Percentiles rank a stretch among this genome's conserved stretches.
These are phyloP conservation scores for Margaritifera margaritifera DNA, from an alignment of 2,888 invertebrate species.

Conservation along the genomic window DNA sequence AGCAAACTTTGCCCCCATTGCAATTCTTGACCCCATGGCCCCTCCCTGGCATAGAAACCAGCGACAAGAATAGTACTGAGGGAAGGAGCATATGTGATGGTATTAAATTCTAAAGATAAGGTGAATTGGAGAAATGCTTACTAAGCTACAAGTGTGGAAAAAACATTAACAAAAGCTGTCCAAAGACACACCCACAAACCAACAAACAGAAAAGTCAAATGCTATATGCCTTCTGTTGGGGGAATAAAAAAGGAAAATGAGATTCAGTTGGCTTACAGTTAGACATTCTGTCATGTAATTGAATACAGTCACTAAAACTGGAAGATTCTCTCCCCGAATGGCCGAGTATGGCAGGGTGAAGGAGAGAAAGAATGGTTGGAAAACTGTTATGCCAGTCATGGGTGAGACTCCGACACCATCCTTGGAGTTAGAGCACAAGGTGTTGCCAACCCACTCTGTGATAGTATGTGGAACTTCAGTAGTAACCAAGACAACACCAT, in stretches of 20 bases:
- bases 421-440: constrained; percentile 76
- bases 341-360: constrained; percentile 81
- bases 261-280: constrained; percentile 76
- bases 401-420: constrained; percentile 76
- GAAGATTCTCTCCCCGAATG: constrained; percentile 80
- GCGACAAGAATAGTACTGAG: too few relatives aligned
- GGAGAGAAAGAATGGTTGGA: constrained; percentile 85
- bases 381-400: constrained; percentile 75
- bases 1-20: too few relatives aligned
- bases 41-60: too few relatives aligned
- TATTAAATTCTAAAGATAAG: too few relatives aligned
- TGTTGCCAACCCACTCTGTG: constrained; percentile 79
- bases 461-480: constrained; percentile 77
- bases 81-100: too few relatives aligned
- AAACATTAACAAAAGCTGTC: neutral
- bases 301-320: constrained; percentile 81
- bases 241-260: neutral
- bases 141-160: too few relatives aligned
- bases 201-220: neutral
- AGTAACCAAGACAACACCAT: constrained; percentile 36
- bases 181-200: neutral
- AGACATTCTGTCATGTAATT: constrained; percentile 83
- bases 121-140: too few relatives aligned
- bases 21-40: too few relatives aligned
- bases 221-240: too few relatives aligned